Evolutionary conservation across 2,797 vertebrate species (phyloP), one percentile per base, ranked within the genome.

Genomic region (Etheostoma nigrum): DNA sequence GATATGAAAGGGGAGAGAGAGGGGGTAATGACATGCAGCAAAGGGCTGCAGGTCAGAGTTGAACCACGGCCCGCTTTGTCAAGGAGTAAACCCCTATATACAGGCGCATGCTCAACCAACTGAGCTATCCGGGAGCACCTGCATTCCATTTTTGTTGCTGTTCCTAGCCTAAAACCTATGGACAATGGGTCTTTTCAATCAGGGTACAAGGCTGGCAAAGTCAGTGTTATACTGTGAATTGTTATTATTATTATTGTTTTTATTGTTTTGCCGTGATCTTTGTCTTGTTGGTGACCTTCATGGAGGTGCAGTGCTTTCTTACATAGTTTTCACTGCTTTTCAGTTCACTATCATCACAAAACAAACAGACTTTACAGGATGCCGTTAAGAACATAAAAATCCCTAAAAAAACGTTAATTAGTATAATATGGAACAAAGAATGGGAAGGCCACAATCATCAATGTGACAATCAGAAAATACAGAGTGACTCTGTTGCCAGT

Each of bases 141-240:
- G 36, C 36, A 10, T 2, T 10, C 36, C 36, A 36, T 54, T 76
- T 65, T 15, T 12, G 6, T 23, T 45, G 60, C 55, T 74, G 9
- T 8, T 75, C 47, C 13, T 60, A 44, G 15, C 5, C 7, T 57
- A 19, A 54, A 74, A 74, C 64, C 21, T 42, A 60, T 59, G 55
- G 48, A 7, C 25, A 19, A 51, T 62, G 16, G 18, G 33, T 51
- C 15, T 68, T 68, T 68, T 10, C 36, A 9, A 36, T 36, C 9
- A 36, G 9, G 36, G 36, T 0, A 2, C 2, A 36, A 36, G 8
- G 9, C 36, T 36, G 36, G 36, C 9, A 36, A 36, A 36, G 36
- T 36, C 36, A 36, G 36, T 36, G 36, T 36, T 36, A 36, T 36
- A 36, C 36, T 36, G 36, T 36, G 58, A 30, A 40, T 53, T 4